Evolutionary conservation across 2,888 invertebrate genomes (phyloP).

Genomic region (Eulithis testata): DNA sequence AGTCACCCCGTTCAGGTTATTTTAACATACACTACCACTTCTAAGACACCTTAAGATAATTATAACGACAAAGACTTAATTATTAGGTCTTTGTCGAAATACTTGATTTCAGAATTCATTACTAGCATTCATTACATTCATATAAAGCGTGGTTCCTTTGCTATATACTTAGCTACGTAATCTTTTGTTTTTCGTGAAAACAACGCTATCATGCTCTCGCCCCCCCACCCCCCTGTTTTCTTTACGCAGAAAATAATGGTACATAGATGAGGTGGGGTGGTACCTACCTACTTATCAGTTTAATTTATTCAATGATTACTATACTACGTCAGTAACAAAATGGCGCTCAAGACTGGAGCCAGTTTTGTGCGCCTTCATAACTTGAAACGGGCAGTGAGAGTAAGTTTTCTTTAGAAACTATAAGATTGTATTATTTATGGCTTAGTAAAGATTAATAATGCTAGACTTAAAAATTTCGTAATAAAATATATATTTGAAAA

Average conservation of each 20-base stretch:
- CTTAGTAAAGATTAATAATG: neutral
- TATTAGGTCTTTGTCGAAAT: too few species aligned
- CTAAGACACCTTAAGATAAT: too few species aligned
- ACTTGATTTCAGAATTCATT: too few species aligned
- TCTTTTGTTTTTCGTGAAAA: too few species aligned
- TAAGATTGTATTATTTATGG: neutral
- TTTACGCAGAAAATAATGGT: neutral
- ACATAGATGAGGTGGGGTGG: constrained; percentile 1
- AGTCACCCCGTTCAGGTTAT: too few species aligned
- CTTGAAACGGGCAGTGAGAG: constrained; percentile 59
- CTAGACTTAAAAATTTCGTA: neutral
- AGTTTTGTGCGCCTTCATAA: constrained; percentile 61
- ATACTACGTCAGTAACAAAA: constrained; percentile 57
- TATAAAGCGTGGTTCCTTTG: too few species aligned
- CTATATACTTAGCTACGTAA: too few species aligned
- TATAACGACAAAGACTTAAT: too few species aligned
- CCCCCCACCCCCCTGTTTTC: too few species aligned
- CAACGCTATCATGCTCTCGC: too few species aligned
- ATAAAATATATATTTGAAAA: constrained; percentile 2
- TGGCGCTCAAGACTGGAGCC: constrained; percentile 70
- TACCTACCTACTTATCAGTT: neutral
- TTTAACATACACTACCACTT: too few species aligned
- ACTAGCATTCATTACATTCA: too few species aligned
- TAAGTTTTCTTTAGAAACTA: constrained; percentile 49
- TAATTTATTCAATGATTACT: constrained; percentile 3